Evolutionary conservation across 2,113 vertebrate genomes (phyloP), one percentile per base, ranked within the genome.

Genomic region (Ptilonorhynchus violaceus): DNA sequence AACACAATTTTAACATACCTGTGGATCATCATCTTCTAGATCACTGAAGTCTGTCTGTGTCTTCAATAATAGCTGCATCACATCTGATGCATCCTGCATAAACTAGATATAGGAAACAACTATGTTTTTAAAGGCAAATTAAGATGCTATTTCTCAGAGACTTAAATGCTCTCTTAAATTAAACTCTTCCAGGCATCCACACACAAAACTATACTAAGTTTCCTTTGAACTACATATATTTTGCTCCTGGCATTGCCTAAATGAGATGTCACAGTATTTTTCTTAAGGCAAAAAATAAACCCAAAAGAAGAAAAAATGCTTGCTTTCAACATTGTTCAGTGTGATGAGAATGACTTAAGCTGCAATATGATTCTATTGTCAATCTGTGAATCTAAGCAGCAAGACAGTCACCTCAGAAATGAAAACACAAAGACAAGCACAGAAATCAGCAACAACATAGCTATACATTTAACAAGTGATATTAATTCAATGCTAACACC

Each of bases 21-120:
- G 99, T 60, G 99, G 99, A 55, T 99, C 99, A 8, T 99, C 99
- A 16, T 99, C 99, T 56, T 99, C 99, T 97, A 99, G 97, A 79
- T 99, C 99, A 63, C 98, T 99, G 95, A 99, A 99, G 97, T 99
- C 99, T 3, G 99, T 99, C 81, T 99, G 99, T 33, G 99, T 99
- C 95, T 99, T 99, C 87, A 99, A 27, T 50, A 99, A 98, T 8
- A 99, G 97, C 92, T 99, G 99, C 99, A 99, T 99, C 88, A 99
- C 99, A 42, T 99, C 99, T 0, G 99, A 99, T 18, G 99, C 99
- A n/a, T 99, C 99, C 42, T 99, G 99, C 99, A 99, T 99, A 96
- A 99, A 99, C 99, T 99, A 95, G 52, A 92, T 42, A 93, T 2
- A 86, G 70, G 52, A 88, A 35, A 89, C 14, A 96, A 74, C 15